Percentiles rank a stretch among this genome's conserved stretches.
Evolutionary conservation across 2,888 invertebrate genomes (phyloP).

Genomic region (Tachina fera): DNA sequence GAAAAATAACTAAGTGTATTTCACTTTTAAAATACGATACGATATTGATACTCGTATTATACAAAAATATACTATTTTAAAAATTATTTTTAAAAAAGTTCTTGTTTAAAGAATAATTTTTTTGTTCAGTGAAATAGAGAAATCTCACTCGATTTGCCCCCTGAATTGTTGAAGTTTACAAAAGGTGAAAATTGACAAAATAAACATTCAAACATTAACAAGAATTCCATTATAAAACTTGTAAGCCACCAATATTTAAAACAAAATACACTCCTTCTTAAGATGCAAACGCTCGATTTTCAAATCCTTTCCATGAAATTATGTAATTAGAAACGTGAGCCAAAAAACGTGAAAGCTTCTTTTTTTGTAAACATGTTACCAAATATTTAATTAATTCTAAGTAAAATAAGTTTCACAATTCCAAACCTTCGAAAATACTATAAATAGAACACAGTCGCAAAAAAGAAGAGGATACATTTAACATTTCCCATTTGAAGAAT

Average conservation of each 20-base stretch:
- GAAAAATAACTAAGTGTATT: too few species aligned
- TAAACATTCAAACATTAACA: too few species aligned
- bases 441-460: conserved; percentile 11
- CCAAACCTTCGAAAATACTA: neutral
- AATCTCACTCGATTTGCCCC: too few species aligned
- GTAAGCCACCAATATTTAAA: neutral
- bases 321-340: conserved; percentile 36
- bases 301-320: neutral
- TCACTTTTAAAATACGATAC: too few species aligned
- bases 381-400: conserved; percentile 33
- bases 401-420: neutral
- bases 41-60: too few species aligned
- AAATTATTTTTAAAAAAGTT: too few species aligned
- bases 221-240: neutral
- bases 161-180: too few species aligned
- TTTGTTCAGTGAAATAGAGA: too few species aligned
- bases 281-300: neutral
- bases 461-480: neutral
- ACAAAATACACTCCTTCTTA: too few species aligned
- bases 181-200: too few species aligned
- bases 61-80: too few species aligned
- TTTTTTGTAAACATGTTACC: conserved; percentile 6
- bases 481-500: conserved; percentile 15
- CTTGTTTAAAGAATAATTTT: too few species aligned
- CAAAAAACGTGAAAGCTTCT: conserved; percentile 57